Evolutionary conservation across 1,140 invertebrate species (phyloP).

Genomic region (Anastatus disparis): DNA sequence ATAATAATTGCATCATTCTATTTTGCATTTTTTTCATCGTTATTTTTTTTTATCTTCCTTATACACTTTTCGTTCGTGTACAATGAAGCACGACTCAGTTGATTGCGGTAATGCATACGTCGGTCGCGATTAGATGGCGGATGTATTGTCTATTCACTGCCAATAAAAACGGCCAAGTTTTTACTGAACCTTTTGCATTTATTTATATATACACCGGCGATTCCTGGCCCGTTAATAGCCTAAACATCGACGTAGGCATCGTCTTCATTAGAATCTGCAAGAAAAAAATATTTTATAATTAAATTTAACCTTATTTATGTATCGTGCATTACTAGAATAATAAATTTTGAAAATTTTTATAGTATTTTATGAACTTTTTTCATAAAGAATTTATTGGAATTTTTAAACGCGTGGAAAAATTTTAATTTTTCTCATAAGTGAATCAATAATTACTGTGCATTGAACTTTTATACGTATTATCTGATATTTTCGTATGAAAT

Average conservation of each 20-base stretch:
- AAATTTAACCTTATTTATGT: no score
- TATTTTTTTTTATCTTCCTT: neutral
- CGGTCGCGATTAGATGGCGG: constrained; percentile 53
- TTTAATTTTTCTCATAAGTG: no score
- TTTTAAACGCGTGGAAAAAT: no score
- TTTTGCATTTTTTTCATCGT: no score
- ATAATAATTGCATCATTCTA: neutral
- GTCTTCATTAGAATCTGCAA: constrained; percentile 99
- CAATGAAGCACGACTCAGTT: neutral
- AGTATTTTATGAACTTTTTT: no score
- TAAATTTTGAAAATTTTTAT: no score
- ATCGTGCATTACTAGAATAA: no score
- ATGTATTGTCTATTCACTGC: constrained; percentile 68
- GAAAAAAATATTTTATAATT: no score
- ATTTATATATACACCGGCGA: constrained; percentile 97
- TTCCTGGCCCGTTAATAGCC: constrained; percentile 97
- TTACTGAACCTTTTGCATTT: constrained; percentile 35
- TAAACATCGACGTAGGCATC: constrained; percentile 99
- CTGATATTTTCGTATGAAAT: no score
- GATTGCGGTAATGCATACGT: neutral
- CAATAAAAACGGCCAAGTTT: constrained; percentile 57
- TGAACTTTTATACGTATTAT: no score
- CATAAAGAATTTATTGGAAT: no score
- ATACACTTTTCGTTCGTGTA: neutral
- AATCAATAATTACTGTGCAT: no score